Evolutionary conservation across 2,113 vertebrate genomes (phyloP).

Genomic region (Pangasianodon gigas): DNA sequence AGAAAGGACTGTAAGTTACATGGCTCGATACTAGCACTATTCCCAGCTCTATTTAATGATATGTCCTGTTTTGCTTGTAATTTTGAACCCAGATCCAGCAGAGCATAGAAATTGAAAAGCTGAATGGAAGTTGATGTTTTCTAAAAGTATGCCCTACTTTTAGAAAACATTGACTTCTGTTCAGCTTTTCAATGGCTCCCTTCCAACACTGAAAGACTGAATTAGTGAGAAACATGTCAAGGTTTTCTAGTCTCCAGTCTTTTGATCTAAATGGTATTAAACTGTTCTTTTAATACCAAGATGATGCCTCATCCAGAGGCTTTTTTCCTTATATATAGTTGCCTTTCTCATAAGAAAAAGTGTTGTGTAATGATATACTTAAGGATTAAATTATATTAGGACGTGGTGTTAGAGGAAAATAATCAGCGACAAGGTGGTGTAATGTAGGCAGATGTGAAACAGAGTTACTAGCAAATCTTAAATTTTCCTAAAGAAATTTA

Average conservation of each 20-base stretch:
- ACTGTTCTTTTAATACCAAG: conserved; percentile 45
- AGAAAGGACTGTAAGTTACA: not conserved
- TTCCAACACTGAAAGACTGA: not conserved
- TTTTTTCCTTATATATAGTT: conserved; percentile 5
- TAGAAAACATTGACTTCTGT: not conserved
- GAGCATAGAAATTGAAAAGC: not conserved
- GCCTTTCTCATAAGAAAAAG: not conserved
- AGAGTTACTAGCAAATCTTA: not conserved
- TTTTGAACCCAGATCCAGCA: conserved; percentile 12
- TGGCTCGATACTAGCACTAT: not conserved
- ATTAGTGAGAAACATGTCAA: conserved; percentile 31
- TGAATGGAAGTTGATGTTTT: not conserved
- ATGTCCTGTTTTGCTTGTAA: not conserved
- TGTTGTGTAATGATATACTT: not conserved
- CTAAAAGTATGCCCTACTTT: not conserved
- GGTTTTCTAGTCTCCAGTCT: conserved; percentile 39
- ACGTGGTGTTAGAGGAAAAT: not conserved
- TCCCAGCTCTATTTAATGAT: not conserved
- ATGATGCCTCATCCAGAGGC: conserved; percentile 24
- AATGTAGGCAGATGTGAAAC: not conserved
- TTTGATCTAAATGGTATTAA: conserved; percentile 43
- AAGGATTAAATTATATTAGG: not conserved
- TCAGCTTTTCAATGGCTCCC: conserved; percentile 3
- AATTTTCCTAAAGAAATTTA: no score
- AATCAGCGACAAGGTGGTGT: not conserved